Evolutionary conservation across 2,888 invertebrate genomes (phyloP).

Genomic region (Hydraecia micacea): DNA sequence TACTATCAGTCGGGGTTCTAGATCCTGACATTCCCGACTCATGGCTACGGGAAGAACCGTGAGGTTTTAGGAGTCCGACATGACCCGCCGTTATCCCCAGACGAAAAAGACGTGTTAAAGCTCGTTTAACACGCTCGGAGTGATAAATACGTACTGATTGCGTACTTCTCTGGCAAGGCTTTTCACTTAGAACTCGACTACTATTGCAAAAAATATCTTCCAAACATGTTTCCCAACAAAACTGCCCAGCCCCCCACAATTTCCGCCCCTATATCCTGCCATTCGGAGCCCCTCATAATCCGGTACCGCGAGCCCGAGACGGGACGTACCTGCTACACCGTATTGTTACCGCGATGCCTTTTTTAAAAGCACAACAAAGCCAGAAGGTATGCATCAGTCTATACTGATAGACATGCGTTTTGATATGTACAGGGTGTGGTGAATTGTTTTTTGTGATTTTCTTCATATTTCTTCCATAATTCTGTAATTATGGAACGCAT

Average conservation of each 20-base stretch:
- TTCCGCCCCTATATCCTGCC: slow-evolving; percentile 26
- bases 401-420: slow-evolving; percentile 79
- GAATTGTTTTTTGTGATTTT: neutral
- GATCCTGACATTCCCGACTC: no score
- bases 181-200: neutral
- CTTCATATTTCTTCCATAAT: neutral
- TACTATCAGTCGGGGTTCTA: no score
- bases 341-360: slow-evolving; percentile 83
- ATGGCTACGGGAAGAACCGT: no score
- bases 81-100: no score
- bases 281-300: slow-evolving; percentile 67
- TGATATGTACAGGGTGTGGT: slow-evolving; percentile 74
- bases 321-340: slow-evolving; percentile 69
- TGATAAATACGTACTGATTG: no score
- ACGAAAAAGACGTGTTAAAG: no score
- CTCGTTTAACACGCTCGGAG: no score
- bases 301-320: slow-evolving; percentile 76
- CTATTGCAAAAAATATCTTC: neutral
- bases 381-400: slow-evolving; percentile 83
- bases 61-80: no score
- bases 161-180: neutral
- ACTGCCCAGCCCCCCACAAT: slow-evolving; percentile 8
- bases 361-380: slow-evolving; percentile 88
- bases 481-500: no score
- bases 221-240: slow-evolving; percentile 15